Conservation (phyloP, 2,797 vertebrate genomes). For the Prionace glauca region DNA sequence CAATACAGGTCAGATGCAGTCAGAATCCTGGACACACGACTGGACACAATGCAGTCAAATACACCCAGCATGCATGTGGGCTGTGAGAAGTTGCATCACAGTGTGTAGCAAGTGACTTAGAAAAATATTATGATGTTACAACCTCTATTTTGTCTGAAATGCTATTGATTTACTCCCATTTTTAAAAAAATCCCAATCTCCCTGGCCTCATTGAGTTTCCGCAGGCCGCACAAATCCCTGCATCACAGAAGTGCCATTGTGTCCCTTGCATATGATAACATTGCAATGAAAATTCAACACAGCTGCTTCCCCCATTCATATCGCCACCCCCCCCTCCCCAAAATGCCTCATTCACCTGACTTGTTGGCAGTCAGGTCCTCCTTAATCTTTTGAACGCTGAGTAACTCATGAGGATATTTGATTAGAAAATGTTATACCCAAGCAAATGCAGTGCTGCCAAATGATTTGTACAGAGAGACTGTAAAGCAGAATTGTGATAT, state of each 20-base stretch:
- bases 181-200: not conserved
- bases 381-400: not conserved
- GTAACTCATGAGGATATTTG: not conserved
- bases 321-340: no score
- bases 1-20: not conserved
- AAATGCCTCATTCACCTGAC: not conserved
- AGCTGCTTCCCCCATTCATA: not conserved
- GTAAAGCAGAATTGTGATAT: not conserved
- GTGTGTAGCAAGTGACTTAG: not conserved
- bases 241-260: not conserved
- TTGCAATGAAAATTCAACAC: not conserved
- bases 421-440: not conserved
- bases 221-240: not conserved
- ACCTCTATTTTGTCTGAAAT: not conserved
- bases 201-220: no score
- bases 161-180: not conserved
- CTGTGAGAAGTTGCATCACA: not conserved
- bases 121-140: not conserved
- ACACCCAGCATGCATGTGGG: no score
- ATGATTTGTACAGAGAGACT: not conserved
- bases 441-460: not conserved
- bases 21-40: not conserved
- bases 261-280: not conserved
- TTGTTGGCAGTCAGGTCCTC: not conserved
- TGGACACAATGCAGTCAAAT: not conserved